These are phyloP conservation scores for Pristionchus japonicus DNA, from an alignment of 2,888 invertebrate genomes.

Conservation along the genomic window DNA sequence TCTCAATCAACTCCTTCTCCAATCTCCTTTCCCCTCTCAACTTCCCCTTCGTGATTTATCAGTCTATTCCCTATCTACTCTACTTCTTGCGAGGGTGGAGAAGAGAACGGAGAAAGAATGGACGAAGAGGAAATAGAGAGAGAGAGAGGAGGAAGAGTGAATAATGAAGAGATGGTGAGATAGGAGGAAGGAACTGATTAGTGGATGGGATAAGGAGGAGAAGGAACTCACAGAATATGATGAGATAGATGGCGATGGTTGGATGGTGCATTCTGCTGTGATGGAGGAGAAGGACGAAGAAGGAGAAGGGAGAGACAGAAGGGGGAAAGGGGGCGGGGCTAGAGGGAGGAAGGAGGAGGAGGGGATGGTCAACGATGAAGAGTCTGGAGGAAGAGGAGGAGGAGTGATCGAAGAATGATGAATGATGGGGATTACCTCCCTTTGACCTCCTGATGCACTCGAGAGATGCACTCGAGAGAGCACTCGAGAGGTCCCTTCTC, in stretches of 20 bases:
- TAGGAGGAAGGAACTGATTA: not conserved
- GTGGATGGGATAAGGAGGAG: not conserved
- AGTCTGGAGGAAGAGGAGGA: not conserved
- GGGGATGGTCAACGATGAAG: conserved; percentile 18
- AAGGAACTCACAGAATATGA: conserved; percentile 18
- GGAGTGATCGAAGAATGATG: not conserved
- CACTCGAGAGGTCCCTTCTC: not conserved
- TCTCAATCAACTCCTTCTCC: not conserved
- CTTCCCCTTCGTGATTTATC: conserved; percentile 20
- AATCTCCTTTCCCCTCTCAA: not conserved
- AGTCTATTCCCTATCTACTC: not conserved
- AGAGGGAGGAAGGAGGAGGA: not conserved
- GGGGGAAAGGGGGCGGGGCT: not conserved
- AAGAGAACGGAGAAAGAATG: not conserved
- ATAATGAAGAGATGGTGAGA: conserved; percentile 21
- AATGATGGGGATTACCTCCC: not conserved
- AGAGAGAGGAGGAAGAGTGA: not conserved
- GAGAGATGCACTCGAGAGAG: not conserved
- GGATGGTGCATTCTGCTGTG: conserved; percentile 5
- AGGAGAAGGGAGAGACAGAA: not conserved
- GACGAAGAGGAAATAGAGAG: conserved; percentile 12
- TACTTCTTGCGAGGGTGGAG: conserved; percentile 20
- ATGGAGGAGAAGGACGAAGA: conserved; percentile 26
- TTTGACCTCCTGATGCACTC: not conserved
- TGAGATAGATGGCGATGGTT: conserved; percentile 32